Base-by-base conservation (phyloP, 1,140 invertebrate species). In the Nylanderia fulva region DNA sequence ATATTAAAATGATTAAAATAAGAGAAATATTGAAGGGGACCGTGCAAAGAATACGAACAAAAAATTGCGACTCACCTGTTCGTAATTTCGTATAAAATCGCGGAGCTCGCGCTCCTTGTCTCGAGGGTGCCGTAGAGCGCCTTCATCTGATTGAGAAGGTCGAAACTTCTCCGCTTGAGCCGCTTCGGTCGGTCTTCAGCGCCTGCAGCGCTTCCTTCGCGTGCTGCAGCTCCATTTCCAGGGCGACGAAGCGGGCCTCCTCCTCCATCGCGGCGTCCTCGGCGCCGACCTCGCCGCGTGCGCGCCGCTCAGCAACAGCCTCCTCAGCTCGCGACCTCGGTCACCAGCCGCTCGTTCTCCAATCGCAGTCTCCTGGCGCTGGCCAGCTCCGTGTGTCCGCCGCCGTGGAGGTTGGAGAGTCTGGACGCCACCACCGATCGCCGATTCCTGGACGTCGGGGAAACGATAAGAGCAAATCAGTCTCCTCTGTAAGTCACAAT, bases 61-160 rank as follows among this genome's bases (percentile, higher is more conserved):
- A n/a, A n/a, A n/a, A n/a, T n/a, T n/a, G n/a, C n/a, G n/a, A n/a
- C 92, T 94, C 95, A 98, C 97, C 96, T 98, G 98, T 95, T 99
- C 98, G 93, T 98, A 99, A 95, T 98, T 99, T 82, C 98, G 96
- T 91, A 99, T 99, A 91, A 99, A 99, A 94, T 99, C 98, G 84
- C 98, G 95, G 18, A 99, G 95, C 94, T 99, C 98, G 85, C 98
- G 97, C 93, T 99, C 98, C 95, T 99, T 99, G 91, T 99, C 98
- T 99, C 98, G 71, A 99, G 95, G 18, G 98, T 99, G 80, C 97
- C 97, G 92, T 99, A 99, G 15, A 99, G 96, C 91, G 99, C 98
- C 94, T 99, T 99, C 97, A 99, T 99, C 95, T 99, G 98, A 92
- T 98, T 98, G 85, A 99, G 95, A 24, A 99, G 95, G 94, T 99